Evolutionary conservation across 1,140 invertebrate genomes (phyloP).

Genomic region (Sarcophaga peregrina): DNA sequence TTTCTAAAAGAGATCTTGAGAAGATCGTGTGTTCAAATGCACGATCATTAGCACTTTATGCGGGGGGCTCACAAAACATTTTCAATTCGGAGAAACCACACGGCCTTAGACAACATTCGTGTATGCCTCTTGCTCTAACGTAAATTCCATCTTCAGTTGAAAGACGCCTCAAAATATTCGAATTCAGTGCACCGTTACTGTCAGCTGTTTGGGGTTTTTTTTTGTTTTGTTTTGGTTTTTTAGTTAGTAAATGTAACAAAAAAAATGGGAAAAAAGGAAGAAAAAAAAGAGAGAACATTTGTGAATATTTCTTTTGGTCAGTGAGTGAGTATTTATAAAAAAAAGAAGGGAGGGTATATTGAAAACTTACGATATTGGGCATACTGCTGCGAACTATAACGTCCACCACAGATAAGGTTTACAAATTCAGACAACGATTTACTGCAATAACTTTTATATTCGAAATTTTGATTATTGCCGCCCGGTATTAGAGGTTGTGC

Average conservation of each 20-base stretch:
- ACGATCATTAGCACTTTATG: neutral
- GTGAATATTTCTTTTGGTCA: neutral
- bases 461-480: constrained; percentile 32
- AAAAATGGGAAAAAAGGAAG: neutral
- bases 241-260: neutral
- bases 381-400: neutral
- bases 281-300: neutral
- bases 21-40: neutral
- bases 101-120: constrained; percentile 52
- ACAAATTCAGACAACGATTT: constrained; percentile 52
- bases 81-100: constrained; percentile 52
- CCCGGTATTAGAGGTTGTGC: constrained; percentile 30
- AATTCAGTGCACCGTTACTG: constrained; percentile 48
- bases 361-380: constrained; percentile 2
- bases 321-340: neutral
- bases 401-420: constrained; percentile 49
- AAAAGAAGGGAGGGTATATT: neutral
- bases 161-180: constrained; percentile 49
- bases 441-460: constrained; percentile 52
- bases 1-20: neutral
- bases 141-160: constrained; percentile 48
- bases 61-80: constrained; percentile 51
- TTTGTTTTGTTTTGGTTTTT: no score
- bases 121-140: constrained; percentile 49
- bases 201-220: constrained; percentile 45